phyloP scores from a whole-genome alignment of 2,113 vertebrate species.

The Xiphorhynchus elegans region DNA sequence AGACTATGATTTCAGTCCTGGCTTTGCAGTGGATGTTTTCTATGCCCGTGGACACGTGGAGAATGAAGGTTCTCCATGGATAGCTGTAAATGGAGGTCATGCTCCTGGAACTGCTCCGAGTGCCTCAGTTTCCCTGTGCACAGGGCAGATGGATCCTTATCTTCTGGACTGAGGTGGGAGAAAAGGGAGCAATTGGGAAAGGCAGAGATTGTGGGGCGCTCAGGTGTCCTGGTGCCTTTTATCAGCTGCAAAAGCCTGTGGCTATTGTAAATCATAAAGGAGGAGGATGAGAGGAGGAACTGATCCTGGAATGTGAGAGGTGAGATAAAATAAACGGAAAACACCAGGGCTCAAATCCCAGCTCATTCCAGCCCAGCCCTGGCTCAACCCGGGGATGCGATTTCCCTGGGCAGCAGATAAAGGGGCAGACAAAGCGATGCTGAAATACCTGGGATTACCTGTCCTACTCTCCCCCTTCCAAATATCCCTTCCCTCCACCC shows the following conservation, averaged over 20 bases:
- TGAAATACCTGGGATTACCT: constrained; percentile 5
- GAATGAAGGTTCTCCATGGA: accelerated
- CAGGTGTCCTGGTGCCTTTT: background rate
- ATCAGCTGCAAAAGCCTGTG: background rate
- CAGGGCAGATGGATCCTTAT: background rate
- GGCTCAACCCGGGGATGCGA: background rate
- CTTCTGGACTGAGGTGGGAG: background rate
- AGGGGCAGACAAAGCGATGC: background rate
- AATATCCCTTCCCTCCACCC: background rate
- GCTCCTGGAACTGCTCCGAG: accelerated
- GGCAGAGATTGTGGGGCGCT: background rate
- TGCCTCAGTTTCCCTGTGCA: background rate
- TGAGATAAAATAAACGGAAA: constrained; percentile 52
- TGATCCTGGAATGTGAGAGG: constrained; percentile 45
- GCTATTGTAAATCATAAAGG: constrained; percentile 31
- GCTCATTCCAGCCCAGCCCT: background rate
- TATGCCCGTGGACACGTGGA: accelerated
- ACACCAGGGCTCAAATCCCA: background rate
- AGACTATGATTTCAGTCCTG: background rate
- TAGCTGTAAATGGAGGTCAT: accelerated
- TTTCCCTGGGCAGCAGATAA: background rate
- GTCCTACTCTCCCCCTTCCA: background rate
- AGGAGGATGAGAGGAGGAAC: constrained; percentile 36
- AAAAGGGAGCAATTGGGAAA: background rate
- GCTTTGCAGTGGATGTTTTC: background rate